Percentiles rank a stretch among this genome's conserved stretches.
Conservation (phyloP, 1,140 invertebrate species). For the Ostrea denselamellosa region DNA sequence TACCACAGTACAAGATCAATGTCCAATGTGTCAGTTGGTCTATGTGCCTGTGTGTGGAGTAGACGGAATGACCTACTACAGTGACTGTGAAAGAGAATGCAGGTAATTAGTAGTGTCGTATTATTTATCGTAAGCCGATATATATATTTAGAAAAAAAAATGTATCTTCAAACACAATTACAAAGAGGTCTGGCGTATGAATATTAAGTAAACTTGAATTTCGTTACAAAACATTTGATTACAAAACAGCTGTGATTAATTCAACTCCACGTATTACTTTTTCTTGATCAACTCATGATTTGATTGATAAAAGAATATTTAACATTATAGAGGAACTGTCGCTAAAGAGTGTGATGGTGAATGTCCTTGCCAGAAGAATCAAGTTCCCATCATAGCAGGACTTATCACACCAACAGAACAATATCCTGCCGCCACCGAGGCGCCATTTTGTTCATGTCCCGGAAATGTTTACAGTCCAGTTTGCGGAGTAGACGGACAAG, state of each 20-base stretch:
- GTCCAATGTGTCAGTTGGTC: neutral
- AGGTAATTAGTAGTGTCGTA: neutral
- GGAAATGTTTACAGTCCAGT: conserved; percentile 41
- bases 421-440: conserved; percentile 27
- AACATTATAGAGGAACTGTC: conserved; percentile 30
- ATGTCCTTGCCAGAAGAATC: conserved; percentile 39
- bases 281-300: no score
- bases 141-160: no score
- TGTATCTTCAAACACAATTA: no score
- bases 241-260: no score
- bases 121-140: no score
- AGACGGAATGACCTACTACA: conserved; percentile 41
- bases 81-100: conserved; percentile 28
- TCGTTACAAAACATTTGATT: no score
- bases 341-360: conserved; percentile 41
- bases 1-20: neutral
- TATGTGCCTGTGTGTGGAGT: conserved; percentile 39
- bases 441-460: conserved; percentile 32
- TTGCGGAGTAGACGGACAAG: conserved; percentile 52
- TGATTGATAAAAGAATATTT: neutral
- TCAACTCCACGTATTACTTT: no score
- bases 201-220: no score
- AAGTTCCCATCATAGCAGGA: neutral
- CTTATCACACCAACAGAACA: neutral
- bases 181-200: no score